A percentile compares a stretch with the other conserved stretches of the same genome.
These are phyloP conservation scores for Euzetes globulus DNA, from an alignment of 2,888 invertebrate species.

Conservation along the genomic window DNA sequence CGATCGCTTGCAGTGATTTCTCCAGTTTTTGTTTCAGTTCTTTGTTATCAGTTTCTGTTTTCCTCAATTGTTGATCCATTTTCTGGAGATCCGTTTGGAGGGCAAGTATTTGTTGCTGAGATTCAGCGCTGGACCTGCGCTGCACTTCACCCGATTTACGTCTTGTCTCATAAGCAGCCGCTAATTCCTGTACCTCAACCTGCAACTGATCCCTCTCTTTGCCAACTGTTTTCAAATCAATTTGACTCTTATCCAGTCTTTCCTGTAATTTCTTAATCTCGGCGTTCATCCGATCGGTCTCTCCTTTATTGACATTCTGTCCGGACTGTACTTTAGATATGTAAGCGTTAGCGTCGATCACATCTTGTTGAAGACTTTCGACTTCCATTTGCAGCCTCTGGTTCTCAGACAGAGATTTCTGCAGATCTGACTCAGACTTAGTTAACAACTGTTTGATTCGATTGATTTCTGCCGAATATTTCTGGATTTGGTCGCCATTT, in stretches of 20 bases:
- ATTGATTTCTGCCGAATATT: slow-evolving; percentile 38
- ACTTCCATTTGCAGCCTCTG: slow-evolving; percentile 43
- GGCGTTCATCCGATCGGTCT: slow-evolving; percentile 33
- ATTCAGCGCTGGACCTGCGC: slow-evolving; percentile 16
- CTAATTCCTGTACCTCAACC: slow-evolving; percentile 35
- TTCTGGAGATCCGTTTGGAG: slow-evolving; percentile 40
- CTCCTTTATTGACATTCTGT: slow-evolving; percentile 5
- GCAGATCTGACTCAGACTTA: slow-evolving; percentile 43
- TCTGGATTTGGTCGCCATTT: slow-evolving; percentile 22
- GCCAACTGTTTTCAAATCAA: slow-evolving; percentile 30
- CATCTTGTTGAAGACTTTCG: slow-evolving; percentile 42
- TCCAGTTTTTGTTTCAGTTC: slow-evolving; percentile 41
- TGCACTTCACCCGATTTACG: slow-evolving; percentile 13
- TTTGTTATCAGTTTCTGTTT: slow-evolving; percentile 41
- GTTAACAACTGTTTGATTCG: slow-evolving; percentile 42
- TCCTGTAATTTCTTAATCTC: slow-evolving; percentile 38
- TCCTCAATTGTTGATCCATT: slow-evolving; percentile 39
- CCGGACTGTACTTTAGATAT: slow-evolving; percentile 37
- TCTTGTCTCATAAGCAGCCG: slow-evolving; percentile 34
- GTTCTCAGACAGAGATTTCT: slow-evolving; percentile 42
- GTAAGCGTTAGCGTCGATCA: slow-evolving; percentile 40
- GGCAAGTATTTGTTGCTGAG: slow-evolving; percentile 37
- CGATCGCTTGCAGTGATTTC: slow-evolving; percentile 41
- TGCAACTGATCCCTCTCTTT: slow-evolving; percentile 37
- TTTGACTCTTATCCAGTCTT: slow-evolving; percentile 34